These are phyloP conservation scores for Lepetodrilus schrolli DNA, from an alignment of 2,888 invertebrate species.

Conservation along the genomic window DNA sequence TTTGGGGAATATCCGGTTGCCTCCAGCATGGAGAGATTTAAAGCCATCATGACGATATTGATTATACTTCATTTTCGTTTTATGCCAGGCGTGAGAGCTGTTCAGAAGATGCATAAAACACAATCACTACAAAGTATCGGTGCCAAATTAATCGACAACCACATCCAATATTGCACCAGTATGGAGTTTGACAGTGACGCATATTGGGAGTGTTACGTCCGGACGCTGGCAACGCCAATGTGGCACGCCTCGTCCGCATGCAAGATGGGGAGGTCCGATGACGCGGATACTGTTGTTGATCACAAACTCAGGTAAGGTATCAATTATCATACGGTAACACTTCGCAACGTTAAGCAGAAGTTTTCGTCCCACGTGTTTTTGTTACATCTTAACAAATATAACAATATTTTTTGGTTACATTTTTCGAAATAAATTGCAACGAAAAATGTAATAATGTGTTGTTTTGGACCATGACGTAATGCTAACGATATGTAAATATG, in stretches of 20 bases:
- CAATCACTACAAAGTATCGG: conserved; percentile 37
- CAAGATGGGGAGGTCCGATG: conserved; percentile 79
- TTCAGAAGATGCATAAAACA: conserved; percentile 29
- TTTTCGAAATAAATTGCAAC: too few species aligned
- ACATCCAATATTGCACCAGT: conserved; percentile 27
- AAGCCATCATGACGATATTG: too few species aligned
- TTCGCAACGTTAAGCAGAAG: conserved; percentile 74
- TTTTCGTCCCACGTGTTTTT: too few species aligned
- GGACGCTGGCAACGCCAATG: conserved; percentile 38
- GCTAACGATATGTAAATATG: too few species aligned
- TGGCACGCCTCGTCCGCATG: conserved; percentile 85
- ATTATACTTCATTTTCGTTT: background rate
- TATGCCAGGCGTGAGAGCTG: conserved; percentile 1
- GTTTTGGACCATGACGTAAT: too few species aligned
- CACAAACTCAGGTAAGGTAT: conserved; percentile 74
- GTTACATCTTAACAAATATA: too few species aligned
- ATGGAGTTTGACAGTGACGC: conserved; percentile 39
- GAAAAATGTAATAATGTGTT: too few species aligned
- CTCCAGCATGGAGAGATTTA: too few species aligned
- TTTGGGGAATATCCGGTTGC: too few species aligned
- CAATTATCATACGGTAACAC: conserved; percentile 33
- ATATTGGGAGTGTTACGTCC: conserved; percentile 49
- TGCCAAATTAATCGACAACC: conserved; percentile 28
- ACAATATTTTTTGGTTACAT: too few species aligned
- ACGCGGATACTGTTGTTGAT: conserved; percentile 81